These are phyloP conservation scores for Aelia acuminata DNA, from an alignment of 2,888 invertebrate species.

Conservation along the genomic window DNA sequence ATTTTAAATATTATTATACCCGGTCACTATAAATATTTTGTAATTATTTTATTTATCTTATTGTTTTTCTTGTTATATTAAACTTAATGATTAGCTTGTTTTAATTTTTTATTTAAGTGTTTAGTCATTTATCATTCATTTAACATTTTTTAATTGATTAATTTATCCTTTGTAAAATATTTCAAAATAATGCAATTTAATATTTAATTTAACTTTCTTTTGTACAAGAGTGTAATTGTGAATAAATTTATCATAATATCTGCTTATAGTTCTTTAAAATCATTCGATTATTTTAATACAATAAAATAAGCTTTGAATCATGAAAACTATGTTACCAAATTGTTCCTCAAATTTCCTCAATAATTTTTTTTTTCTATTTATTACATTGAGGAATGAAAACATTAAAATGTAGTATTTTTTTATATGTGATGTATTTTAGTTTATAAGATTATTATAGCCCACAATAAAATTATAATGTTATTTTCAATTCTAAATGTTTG, in stretches of 20 bases:
- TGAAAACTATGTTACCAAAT: constrained; percentile 46
- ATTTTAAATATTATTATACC: background rate
- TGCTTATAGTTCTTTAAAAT: background rate
- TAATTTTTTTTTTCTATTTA: background rate
- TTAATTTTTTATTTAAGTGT: background rate
- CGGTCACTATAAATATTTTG: background rate
- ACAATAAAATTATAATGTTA: background rate
- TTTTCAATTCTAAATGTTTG: background rate
- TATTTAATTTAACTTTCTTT: background rate
- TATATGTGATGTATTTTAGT: constrained; percentile 25
- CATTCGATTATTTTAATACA: background rate
- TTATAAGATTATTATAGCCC: constrained; percentile 4
- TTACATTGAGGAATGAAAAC: constrained; percentile 4
- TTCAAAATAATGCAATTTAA: background rate
- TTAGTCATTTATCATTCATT: background rate
- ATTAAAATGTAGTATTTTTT: background rate
- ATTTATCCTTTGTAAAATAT: background rate
- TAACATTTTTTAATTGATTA: background rate
- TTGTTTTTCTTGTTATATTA: background rate
- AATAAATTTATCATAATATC: background rate
- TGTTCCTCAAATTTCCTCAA: constrained; percentile 33
- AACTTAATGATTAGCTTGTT: background rate
- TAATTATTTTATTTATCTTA: constrained; percentile 19
- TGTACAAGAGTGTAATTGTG: background rate
- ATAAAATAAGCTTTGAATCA: constrained; percentile 3